Evolutionary conservation across 2,888 invertebrate genomes (phyloP), one percentile per base, ranked within the genome.

Genomic region (Caenorhabditis sp.): DNA sequence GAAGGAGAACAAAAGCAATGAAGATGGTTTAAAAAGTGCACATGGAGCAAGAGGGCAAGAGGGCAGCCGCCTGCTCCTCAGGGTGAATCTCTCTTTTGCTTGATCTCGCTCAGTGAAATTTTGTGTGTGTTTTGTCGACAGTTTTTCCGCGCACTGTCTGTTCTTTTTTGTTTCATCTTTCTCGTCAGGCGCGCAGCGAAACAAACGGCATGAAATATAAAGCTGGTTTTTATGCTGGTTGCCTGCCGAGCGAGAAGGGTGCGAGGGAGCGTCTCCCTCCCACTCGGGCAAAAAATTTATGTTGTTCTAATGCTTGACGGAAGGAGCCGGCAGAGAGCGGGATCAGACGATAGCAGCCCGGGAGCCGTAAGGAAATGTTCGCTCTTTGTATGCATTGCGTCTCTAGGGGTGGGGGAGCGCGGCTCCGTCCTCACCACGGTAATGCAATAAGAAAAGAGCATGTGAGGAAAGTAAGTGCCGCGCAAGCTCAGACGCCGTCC

Each of bases 121-220:
- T 40, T 76, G 40, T 76, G 67, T 67, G 76, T 76, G 61, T 76
- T 76, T 76, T 76, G 67, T 76, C 76, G 55, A 76, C 76, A 67
- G 76, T 76, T 67, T 76, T 76, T 76, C 60, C 67, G 67, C 76
- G 40, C 76, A 28, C 76, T 76, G 76, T 76, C 76, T 76, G 76
- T 76, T 76, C 76, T 76, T 76, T 74, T 76, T 76, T 76, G 61
- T 76, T 76, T 76, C 76, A 76, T 76, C 47, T 61, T 40, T 61
- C 76, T 76, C 67, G 76, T 22, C 76, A 61, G 65, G 58, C 47
- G 74, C 65, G 65, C 72, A 74, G 40, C 50, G 65, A 74, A 65
- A 74, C 74, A 74, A 74, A 76, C 76, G 76, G 76, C 76, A 76
- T 76, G 68, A 76, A 76, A 76, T 76, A 76, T 67, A 67, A 76